Percentiles rank a stretch among this genome's conserved stretches.
Evolutionary conservation across 2,888 invertebrate genomes (phyloP).

Genomic region (Terebella lapidaria): DNA sequence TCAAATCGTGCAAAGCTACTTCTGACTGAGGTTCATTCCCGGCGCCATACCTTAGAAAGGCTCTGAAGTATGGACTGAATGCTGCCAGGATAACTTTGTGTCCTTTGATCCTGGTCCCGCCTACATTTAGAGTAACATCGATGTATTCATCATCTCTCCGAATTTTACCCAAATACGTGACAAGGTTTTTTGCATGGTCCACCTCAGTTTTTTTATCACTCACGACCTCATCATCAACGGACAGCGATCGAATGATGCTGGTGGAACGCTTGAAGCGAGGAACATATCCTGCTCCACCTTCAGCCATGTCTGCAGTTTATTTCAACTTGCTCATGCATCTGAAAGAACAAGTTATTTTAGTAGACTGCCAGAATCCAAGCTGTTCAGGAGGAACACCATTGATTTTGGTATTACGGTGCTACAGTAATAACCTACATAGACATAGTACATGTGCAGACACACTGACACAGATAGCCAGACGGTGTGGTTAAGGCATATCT

Average conservation of each 20-base stretch:
- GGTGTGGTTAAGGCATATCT: too few species aligned
- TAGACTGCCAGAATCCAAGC: too few species aligned
- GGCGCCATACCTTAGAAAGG: background rate
- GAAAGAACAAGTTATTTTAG: too few species aligned
- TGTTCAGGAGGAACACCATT: too few species aligned
- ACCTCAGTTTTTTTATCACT: too few species aligned
- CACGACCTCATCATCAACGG: background rate
- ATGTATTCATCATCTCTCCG: background rate
- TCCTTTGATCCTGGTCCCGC: background rate
- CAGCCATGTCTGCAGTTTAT: background rate
- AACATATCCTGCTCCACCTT: background rate
- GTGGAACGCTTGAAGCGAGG: background rate
- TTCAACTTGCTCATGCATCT: too few species aligned
- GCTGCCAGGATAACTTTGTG: background rate
- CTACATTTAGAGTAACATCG: background rate
- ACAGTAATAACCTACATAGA: too few species aligned
- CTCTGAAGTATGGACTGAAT: background rate
- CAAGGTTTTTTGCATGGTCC: too few species aligned
- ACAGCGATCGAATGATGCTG: background rate
- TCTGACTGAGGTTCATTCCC: background rate
- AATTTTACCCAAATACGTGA: too few species aligned
- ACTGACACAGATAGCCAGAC: too few species aligned
- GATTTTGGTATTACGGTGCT: too few species aligned
- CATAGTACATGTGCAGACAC: too few species aligned
- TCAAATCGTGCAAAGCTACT: background rate